Base-by-base conservation (phyloP, 2,888 invertebrate genomes). In the Frankliniella fusca region DNA sequence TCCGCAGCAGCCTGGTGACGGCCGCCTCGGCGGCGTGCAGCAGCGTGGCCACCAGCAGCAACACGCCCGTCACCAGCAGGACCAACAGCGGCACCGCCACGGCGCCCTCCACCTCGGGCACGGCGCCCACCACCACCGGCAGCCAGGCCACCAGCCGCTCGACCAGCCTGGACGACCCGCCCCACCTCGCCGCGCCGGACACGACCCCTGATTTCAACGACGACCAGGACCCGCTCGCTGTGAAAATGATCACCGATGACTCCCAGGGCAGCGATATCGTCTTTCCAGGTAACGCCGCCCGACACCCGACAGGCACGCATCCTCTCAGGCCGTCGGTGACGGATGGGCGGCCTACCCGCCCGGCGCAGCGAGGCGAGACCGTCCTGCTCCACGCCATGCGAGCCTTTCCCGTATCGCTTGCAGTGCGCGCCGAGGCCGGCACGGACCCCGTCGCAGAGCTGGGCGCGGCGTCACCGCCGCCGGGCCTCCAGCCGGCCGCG, bases 371-470 rank as follows among this genome's bases (percentile, higher is more conserved):
- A 54, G 54, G 12, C 54, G 15, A 15, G 54, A 18, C 54, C 12
- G 54, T 54, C 8, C 54, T 15, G 5, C 38, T 3, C 38, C 38
- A 38, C 38, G 38, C 38, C 38, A 2, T n/a, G n/a, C n/a, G n/a
- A n/a, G n/a, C n/a, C n/a, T n/a, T n/a, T 11, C 70, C 11, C 70
- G 70, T 70, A 9, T 3, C 70, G 61, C 70, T 8, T 23, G 27
- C 70, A 76, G 70, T 76, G 23, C 23, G 27, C 23, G 70, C 27
- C 23, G 70, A 76, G 70, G 70, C 70, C 23, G 70, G 70, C 70
- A 76, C 70, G 70, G 70, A 76, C 70, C 70, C 70, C 23, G 70
- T 76, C 23, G 23, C 27, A 27, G 70, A 76, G 70, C 70, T 76
- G 23, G 27, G 70, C 70, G 27, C 15, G n/a, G n/a, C n/a, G n/a